Percentiles rank a stretch among this genome's conserved stretches.
Conservation (phyloP, 2,797 vertebrate species). For the Neomorphus geoffroyi region DNA sequence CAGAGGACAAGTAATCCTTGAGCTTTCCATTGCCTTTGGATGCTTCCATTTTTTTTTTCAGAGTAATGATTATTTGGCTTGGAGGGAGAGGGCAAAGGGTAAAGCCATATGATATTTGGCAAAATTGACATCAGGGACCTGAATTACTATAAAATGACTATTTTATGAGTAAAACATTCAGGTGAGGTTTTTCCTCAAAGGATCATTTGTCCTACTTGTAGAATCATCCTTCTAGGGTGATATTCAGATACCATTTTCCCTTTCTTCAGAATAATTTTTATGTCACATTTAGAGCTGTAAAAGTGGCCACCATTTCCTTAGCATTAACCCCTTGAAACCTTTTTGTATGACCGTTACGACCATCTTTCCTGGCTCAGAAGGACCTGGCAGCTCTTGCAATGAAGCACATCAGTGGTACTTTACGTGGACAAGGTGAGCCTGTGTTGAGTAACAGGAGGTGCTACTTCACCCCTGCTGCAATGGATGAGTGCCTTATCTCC, state of each 20-base stretch:
- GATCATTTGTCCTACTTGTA: slow-evolving; percentile 11
- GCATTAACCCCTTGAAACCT: not conserved
- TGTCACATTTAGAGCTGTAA: slow-evolving; percentile 7
- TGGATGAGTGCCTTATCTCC: not conserved
- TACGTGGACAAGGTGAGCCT: not conserved
- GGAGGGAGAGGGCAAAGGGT: not conserved
- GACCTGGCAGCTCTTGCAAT: not conserved
- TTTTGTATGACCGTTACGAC: not conserved
- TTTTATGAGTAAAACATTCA: slow-evolving; percentile 54
- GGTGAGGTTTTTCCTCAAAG: slow-evolving; percentile 40
- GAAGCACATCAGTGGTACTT: not conserved
- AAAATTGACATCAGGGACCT: slow-evolving; percentile 41
- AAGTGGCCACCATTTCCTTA: not conserved
- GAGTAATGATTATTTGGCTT: not conserved
- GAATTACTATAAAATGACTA: slow-evolving; percentile 24
- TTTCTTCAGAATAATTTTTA: slow-evolving; percentile 22
- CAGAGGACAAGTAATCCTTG: not conserved
- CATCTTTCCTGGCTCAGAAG: not conserved
- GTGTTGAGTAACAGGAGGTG: not conserved
- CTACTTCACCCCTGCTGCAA: not conserved
- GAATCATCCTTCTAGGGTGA: slow-evolving; percentile 21
- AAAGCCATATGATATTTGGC: slow-evolving; percentile 32
- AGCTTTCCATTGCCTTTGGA: slow-evolving; percentile 3
- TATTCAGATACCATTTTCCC: not conserved
- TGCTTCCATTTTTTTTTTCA: not conserved